phyloP scores from a whole-genome alignment of 2,113 vertebrate species.

The Prionailurus bengalensis region DNA sequence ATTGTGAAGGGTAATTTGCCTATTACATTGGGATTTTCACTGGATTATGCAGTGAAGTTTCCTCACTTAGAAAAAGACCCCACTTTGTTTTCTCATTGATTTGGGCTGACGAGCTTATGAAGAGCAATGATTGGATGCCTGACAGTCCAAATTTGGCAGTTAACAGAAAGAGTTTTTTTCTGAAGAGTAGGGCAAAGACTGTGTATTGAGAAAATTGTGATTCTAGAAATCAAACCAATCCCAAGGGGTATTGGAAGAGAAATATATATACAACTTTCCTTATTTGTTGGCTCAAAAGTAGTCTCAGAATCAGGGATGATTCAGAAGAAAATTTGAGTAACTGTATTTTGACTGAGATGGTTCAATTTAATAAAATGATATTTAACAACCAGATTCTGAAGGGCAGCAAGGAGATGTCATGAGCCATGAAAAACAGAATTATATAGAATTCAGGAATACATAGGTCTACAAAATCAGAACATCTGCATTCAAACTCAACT shows the following conservation, averaged over 20 bases:
- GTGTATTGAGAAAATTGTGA: conserved; percentile 35
- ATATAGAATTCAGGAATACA: not conserved
- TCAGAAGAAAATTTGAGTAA: conserved; percentile 28
- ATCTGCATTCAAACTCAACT: too few relatives aligned
- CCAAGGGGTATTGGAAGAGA: not conserved
- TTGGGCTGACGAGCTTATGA: conserved; percentile 56
- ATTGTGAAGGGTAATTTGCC: not conserved
- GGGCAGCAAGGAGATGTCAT: not conserved
- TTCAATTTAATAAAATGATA: conserved; percentile 2
- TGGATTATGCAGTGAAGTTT: not conserved
- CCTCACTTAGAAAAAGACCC: not conserved
- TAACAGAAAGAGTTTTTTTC: not conserved
- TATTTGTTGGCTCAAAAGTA: not conserved
- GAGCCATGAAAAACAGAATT: not conserved
- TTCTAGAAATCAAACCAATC: not conserved
- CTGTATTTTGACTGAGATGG: conserved; percentile 32
- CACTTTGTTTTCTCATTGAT: conserved; percentile 11
- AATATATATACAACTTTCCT: not conserved
- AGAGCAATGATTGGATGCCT: not conserved
- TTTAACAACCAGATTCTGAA: conserved; percentile 39
- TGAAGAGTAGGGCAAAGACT: not conserved
- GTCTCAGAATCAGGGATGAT: not conserved
- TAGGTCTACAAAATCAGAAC: too few relatives aligned
- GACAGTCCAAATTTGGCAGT: conserved; percentile 35
- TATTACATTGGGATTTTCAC: conserved; percentile 51